Evolutionary conservation across 1,140 invertebrate genomes (phyloP).

Genomic region (Drosophila subobscura): DNA sequence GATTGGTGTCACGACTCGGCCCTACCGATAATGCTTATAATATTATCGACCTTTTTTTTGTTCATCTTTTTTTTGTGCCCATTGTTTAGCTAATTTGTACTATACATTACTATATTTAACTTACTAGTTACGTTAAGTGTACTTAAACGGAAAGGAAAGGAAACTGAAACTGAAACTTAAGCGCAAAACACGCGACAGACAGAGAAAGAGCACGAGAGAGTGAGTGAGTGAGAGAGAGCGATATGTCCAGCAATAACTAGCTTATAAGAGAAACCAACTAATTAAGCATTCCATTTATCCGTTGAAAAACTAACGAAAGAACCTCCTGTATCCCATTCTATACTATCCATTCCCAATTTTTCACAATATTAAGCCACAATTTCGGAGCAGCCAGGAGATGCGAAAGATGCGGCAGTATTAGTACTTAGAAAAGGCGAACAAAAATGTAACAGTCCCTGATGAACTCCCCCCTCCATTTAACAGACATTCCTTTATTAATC

Average conservation of each 20-base stretch:
- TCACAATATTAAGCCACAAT: constrained; percentile 1
- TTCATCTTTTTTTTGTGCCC: constrained; percentile 31
- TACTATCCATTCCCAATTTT: constrained; percentile 4
- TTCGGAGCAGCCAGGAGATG: background rate
- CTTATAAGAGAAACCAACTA: constrained; percentile 52
- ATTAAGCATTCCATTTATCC: constrained; percentile 67
- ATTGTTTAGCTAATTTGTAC: constrained; percentile 63
- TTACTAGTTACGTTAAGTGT: constrained; percentile 66
- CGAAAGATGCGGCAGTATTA: constrained; percentile 43
- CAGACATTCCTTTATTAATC: constrained; percentile 40
- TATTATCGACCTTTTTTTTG: constrained; percentile 29
- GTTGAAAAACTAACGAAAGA: constrained; percentile 33
- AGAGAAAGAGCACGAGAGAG: too few species aligned
- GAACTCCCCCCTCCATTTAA: constrained; percentile 2
- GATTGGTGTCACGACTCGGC: background rate
- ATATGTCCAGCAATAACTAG: constrained; percentile 59
- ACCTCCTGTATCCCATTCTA: background rate
- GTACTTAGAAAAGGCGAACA: constrained; percentile 54
- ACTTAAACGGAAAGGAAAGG: constrained; percentile 28
- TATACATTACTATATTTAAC: constrained; percentile 25
- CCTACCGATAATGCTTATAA: constrained; percentile 3
- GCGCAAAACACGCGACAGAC: too few species aligned
- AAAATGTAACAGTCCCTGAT: background rate
- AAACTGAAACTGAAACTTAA: too few species aligned
- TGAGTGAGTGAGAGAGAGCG: constrained; percentile 15